Evolutionary conservation across 2,113 vertebrate genomes (phyloP), one percentile per base, ranked within the genome.

Genomic region (Hystrix cristata): DNA sequence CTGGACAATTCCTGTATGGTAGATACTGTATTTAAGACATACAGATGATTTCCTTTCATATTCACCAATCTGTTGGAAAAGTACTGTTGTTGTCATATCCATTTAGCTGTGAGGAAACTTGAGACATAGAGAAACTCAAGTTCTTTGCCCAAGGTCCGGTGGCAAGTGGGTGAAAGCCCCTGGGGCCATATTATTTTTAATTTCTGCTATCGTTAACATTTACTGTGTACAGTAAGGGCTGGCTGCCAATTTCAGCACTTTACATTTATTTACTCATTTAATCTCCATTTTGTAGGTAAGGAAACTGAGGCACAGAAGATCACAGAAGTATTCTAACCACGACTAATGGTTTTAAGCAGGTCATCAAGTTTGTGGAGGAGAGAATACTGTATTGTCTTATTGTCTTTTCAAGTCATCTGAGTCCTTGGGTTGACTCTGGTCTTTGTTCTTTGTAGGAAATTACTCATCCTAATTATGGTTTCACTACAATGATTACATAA

Each of bases 381-480:
- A n/a, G 67, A 43, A 65, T 25, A 46, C 62, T 87, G 19, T 84
- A 31, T 72, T 69, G 62, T 60, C 15, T 57, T 87, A 51, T n/a
- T 62, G 18, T 80, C 12, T 67, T 74, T 89, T 69, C 43, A 55
- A 72, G n/a, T 48, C 46, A 27, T 38, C 31, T 8, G 15, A 72
- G 38, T 48, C 78, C 48, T 84, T 53, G 53, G 31, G 69, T 29
- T 38, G 5, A 71, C 64, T 93, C 10, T 62, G n/a, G 3, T 55
- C 76, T 71, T 92, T 90, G 76, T 83, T 21, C 46, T 94, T 95
- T 90, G 38, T 79, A 21, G 19, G 53, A 71, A 93, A 71, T 85
- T 74, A 38, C 21, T 59, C 91, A 67, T 83, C 82, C 60, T 72
- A 80, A 3, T 87, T 93, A 87, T 62, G 76, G 62, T 92, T 94